These are phyloP conservation scores for Nephrotoma appendiculata DNA, from an alignment of 2,888 invertebrate species.

Conservation along the genomic window DNA sequence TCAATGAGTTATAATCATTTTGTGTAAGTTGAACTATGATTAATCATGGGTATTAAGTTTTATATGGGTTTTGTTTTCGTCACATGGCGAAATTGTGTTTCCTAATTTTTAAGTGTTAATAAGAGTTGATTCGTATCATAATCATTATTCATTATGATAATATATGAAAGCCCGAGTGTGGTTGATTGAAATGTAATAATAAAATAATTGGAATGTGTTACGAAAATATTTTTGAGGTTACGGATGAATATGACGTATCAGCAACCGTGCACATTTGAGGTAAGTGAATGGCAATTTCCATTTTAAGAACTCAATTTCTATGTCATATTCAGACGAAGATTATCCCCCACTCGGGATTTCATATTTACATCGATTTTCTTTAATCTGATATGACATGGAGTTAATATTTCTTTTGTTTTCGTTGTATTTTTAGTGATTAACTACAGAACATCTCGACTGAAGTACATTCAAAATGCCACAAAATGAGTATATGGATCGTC, in stretches of 20 bases:
- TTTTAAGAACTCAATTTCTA: background rate
- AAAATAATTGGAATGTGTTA: background rate
- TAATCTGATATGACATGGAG: background rate
- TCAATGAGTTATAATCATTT: background rate
- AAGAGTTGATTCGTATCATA: background rate
- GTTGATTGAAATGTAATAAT: background rate
- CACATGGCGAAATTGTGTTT: background rate
- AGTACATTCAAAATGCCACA: slow-evolving; percentile 61
- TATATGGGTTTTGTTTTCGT: background rate
- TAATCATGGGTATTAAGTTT: background rate
- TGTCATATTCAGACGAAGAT: slow-evolving; percentile 5
- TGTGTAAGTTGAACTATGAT: background rate
- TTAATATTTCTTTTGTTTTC: background rate
- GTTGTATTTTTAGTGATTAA: background rate
- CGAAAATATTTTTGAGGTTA: background rate
- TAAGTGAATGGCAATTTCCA: background rate
- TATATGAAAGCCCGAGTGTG: background rate
- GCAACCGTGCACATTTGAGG: background rate
- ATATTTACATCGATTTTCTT: background rate
- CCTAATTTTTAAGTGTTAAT: background rate
- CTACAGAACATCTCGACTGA: background rate
- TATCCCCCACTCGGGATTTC: background rate
- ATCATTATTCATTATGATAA: background rate
- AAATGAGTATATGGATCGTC: slow-evolving; percentile 99
- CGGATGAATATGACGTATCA: background rate